Evolutionary conservation across 1,140 invertebrate species (phyloP).

Genomic region (Scaptomyza pallida): DNA sequence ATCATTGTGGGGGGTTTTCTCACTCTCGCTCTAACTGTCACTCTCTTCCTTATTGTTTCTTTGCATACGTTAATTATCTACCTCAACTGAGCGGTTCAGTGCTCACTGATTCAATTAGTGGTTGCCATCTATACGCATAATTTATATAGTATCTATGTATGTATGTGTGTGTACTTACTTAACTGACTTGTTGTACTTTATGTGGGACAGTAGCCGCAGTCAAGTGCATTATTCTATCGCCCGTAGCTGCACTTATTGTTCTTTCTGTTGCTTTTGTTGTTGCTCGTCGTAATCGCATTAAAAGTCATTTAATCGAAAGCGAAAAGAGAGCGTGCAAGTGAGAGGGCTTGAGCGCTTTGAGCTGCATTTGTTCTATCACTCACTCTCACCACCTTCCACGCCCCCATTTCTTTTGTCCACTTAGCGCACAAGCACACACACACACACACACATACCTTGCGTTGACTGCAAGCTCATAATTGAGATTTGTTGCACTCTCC

Average conservation of each 20-base stretch:
- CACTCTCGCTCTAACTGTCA: not conserved
- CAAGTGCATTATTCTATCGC: slow-evolving; percentile 68
- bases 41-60: not conserved
- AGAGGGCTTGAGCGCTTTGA: not conserved
- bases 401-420: not conserved
- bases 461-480: slow-evolving; percentile 62
- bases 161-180: slow-evolving; percentile 2
- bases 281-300: slow-evolving; percentile 74
- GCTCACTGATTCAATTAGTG: slow-evolving; percentile 77
- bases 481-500: slow-evolving; percentile 78
- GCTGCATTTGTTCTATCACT: slow-evolving; percentile 6
- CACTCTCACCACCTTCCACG: too few relatives aligned
- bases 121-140: slow-evolving; percentile 58
- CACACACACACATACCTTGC: slow-evolving; percentile 29
- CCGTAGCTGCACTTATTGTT: slow-evolving; percentile 13
- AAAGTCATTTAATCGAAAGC: slow-evolving; percentile 81
- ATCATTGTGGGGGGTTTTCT: slow-evolving; percentile 24
- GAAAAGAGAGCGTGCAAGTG: slow-evolving; percentile 42
- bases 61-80: slow-evolving; percentile 74
- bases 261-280: slow-evolving; percentile 33
- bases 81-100: slow-evolving; percentile 43
- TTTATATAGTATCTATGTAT: slow-evolving; percentile 40
- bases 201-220: slow-evolving; percentile 61
- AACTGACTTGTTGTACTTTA: slow-evolving; percentile 30
- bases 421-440: not conserved